Percentiles rank a stretch among this genome's conserved stretches.
These are phyloP conservation scores for Elegia similella DNA, from an alignment of 2,888 invertebrate genomes.

Conservation along the genomic window DNA sequence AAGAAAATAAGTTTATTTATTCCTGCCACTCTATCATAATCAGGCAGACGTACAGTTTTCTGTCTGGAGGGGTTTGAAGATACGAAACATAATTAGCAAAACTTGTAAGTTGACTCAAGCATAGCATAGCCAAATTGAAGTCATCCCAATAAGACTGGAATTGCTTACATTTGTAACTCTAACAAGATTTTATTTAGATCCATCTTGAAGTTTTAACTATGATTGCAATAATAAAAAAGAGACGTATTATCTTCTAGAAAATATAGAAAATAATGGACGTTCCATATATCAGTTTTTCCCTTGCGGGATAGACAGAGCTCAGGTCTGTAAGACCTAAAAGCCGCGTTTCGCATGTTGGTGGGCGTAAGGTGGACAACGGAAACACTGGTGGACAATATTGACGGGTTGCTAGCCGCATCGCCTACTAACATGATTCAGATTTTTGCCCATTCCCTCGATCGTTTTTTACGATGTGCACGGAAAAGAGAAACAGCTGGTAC, in stretches of 20 bases:
- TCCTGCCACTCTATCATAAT: neutral
- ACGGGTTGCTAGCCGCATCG: no score
- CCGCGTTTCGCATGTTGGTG: no score
- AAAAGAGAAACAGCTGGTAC: no score
- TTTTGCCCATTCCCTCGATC: no score
- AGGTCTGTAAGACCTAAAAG: no score
- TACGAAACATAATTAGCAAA: slow-evolving; percentile 5
- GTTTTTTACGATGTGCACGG: no score
- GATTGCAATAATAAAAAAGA: neutral
- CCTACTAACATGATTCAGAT: no score
- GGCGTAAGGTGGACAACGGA: no score
- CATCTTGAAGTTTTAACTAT: neutral
- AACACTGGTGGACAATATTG: no score
- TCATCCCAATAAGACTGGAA: neutral
- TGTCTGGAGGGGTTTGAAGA: neutral
- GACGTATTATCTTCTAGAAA: neutral
- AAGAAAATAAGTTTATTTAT: neutral
- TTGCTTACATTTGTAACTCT: neutral
- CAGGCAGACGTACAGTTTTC: neutral
- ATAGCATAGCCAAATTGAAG: neutral
- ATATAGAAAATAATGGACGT: no score
- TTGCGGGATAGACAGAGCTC: no score
- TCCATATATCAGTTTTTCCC: no score
- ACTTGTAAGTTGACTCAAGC: slow-evolving; percentile 7
- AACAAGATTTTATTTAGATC: neutral